A percentile compares a stretch with the other conserved stretches of the same genome.
Evolutionary conservation across 2,113 vertebrate species (phyloP).

Genomic region (Polyodon spathula): DNA sequence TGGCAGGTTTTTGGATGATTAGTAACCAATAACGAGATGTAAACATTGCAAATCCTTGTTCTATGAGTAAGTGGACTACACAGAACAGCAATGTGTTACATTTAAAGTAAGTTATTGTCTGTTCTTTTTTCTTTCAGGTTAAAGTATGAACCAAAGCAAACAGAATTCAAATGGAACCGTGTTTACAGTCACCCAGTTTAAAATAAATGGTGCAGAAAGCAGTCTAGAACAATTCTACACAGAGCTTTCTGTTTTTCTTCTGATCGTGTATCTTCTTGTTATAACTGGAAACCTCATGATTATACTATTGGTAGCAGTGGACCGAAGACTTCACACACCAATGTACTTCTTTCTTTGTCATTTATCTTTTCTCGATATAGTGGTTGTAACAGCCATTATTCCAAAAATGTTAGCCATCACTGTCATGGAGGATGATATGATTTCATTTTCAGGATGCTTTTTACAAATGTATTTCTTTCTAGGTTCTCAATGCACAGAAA

Average conservation of each 20-base stretch:
- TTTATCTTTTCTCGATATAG: slow-evolving; percentile 25
- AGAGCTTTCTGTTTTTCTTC: slow-evolving; percentile 8
- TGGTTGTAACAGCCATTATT: slow-evolving; percentile 19
- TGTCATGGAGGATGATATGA: slow-evolving; percentile 1
- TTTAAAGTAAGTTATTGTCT: too few relatives aligned
- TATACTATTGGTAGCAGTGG: slow-evolving; percentile 13
- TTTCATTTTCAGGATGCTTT: slow-evolving; percentile 25
- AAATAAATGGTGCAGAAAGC: slow-evolving; percentile 4
- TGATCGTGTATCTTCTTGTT: slow-evolving; percentile 19
- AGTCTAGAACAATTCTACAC: background rate
- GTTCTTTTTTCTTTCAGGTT: too few relatives aligned
- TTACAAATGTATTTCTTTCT: slow-evolving; percentile 20
- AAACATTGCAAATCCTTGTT: too few relatives aligned
- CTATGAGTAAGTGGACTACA: too few relatives aligned
- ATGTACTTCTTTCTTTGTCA: slow-evolving; percentile 30
- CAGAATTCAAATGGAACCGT: background rate
- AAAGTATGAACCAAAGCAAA: too few relatives aligned
- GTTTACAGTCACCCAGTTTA: slow-evolving; percentile 10
- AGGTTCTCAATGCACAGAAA: slow-evolving; percentile 14
- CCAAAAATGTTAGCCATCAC: slow-evolving; percentile 18
- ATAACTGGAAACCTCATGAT: slow-evolving; percentile 26
- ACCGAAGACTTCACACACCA: slow-evolving; percentile 19
- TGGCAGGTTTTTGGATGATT: too few relatives aligned
- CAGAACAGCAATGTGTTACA: too few relatives aligned
- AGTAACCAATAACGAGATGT: too few relatives aligned